Percentiles rank a stretch among this genome's conserved stretches.
Evolutionary conservation across 1,140 invertebrate genomes (phyloP).

Genomic region (Vanessa tameamea): DNA sequence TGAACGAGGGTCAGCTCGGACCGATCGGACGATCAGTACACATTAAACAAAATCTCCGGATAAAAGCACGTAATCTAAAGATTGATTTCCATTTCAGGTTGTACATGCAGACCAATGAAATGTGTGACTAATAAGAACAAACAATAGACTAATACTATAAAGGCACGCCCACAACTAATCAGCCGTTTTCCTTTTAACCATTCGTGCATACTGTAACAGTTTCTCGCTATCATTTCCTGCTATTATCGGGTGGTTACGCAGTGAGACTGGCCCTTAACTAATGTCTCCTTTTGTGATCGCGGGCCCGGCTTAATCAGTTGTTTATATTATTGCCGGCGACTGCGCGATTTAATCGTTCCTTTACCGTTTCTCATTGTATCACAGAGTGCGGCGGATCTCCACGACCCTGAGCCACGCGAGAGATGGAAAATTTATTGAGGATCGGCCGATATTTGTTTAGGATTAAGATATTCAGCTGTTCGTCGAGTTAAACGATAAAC

Average conservation of each 20-base stretch:
- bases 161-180: conserved; percentile 40
- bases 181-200: conserved; percentile 46
- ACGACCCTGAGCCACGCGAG: conserved; percentile 39
- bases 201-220: conserved; percentile 59
- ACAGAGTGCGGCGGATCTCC: conserved; percentile 50
- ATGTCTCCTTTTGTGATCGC: conserved; percentile 75
- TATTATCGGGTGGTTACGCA: conserved; percentile 65
- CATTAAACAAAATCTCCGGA: not conserved
- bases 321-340: conserved; percentile 73
- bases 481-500: conserved; percentile 69
- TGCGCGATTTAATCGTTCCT: conserved; percentile 68
- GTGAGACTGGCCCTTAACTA: conserved; percentile 57
- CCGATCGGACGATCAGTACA: no score
- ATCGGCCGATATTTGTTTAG: conserved; percentile 68
- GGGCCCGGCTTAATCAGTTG: conserved; percentile 68
- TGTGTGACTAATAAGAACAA: conserved; percentile 24
- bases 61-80: not conserved
- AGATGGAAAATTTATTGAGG: conserved; percentile 63
- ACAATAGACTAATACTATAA: conserved; percentile 27
- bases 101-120: conserved; percentile 9
- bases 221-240: conserved; percentile 68
- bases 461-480: conserved; percentile 71
- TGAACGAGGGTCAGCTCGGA: no score
- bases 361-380: conserved; percentile 73
- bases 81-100: conserved; percentile 7